Base-by-base conservation (phyloP, 2,888 invertebrate genomes). In the Calliphora vomitoria region DNA sequence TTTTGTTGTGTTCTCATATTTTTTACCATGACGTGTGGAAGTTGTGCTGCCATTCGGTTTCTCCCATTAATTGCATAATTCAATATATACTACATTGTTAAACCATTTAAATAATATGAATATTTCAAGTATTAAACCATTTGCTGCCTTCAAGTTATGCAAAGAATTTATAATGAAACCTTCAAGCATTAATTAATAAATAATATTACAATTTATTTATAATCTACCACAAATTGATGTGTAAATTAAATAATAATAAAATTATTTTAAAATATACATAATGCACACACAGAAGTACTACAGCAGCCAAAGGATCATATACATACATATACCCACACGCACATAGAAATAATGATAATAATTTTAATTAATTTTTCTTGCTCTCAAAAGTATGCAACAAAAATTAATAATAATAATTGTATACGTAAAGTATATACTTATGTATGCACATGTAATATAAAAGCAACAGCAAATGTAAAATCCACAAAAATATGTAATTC, bases 401-500 rank as follows among this genome's bases (percentile, higher is more conserved):
- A 62, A 31, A 79, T 50, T 20, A 44, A 60, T 38, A 71, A 18
- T 20, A 64, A 50, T 55, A 58, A 38, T n/a, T 50, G n/a, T 38
- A 11, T 50, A 15, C 6, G n/a, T 3, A 50, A n/a, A 35, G 44
- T 6, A 66, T n/a, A n/a, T n/a, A n/a, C n/a, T n/a, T n/a, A n/a
- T n/a, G n/a, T n/a, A n/a, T n/a, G n/a, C n/a, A n/a, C n/a, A n/a
- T 25, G 25, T 25, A 25, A 25, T 2, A 25, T 2, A 25, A 25
- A 25, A 25, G 20, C 44, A 74, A 47, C 35, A 71, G 44, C 20
- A 82, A 55, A 25, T 71, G 47, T 68, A 55, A 55, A 18, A 10
- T 71, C 11, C 31, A 47, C 64, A 76, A 83, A 82, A 83, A 76
- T 86, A 75, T 71, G 69, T 62, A 71, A 66, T 87, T 84, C 81